Base-by-base conservation (phyloP, 2,797 vertebrate species). In the Mus caroli region DNA sequence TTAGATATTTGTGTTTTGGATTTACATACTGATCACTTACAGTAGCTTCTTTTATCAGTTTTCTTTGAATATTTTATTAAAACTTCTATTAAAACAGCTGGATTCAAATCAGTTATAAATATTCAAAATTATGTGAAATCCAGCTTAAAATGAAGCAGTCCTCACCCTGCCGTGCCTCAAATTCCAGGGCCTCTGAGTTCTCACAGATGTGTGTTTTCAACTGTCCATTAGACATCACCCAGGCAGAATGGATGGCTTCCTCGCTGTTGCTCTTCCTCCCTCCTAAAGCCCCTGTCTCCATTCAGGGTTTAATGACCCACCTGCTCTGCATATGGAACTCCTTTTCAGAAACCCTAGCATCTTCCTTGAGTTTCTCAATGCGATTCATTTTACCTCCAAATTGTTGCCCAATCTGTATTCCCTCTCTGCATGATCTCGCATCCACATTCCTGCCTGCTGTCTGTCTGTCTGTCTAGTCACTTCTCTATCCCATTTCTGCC, bases 71-170 rank as follows among this genome's bases (percentile, higher is more conserved):
- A 46, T 76, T 96, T 92, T 77, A 80, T 78, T 50, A 52, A 71
- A 62, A 62, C 71, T 84, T 64, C 43, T 67, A 60, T 69, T 58
- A 52, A 87, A 64, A 62, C 14, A 73, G 28, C 26, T 85, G 80
- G 54, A 54, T 93, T 89, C 85, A 91, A 90, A 92, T 56, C 92
- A 96, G 88, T 62, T 46, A 13, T 43, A 94, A 60, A n/a, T 85
- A 93, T 40, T 94, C 71, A 17, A 69, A 83, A 88, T 77, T 88
- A 34, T 64, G 34, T 82, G 76, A 95, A 96, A 94, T 71, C 28
- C 31, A 91, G 34, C 20, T 93, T 64, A 76, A 40, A 64, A 40
- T 24, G 82, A 77, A 46, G 40, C 15, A 13, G 31, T 54, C 64
- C 56, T 86, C 34, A 80, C 50, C 77, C 4, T 20, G 1, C 31